Percentiles rank a stretch among this genome's conserved stretches.
These are phyloP conservation scores for Orientallactaga sibirica DNA, from an alignment of 2,797 vertebrate species.

Conservation along the genomic window DNA sequence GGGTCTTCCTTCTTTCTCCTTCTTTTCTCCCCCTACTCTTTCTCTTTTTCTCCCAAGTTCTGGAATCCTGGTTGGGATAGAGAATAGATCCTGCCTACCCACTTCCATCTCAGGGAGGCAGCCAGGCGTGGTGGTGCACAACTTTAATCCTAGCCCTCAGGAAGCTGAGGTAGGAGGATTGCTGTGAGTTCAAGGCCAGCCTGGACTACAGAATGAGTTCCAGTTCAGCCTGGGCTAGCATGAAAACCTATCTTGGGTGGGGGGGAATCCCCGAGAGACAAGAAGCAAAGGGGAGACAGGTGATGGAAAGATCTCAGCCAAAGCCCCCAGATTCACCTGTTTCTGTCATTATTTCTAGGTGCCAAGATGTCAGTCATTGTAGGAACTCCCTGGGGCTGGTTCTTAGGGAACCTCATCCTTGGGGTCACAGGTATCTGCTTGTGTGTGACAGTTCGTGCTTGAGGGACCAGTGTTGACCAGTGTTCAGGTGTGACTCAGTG, in stretches of 20 bases:
- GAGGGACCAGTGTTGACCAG: neutral
- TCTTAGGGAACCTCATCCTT: slow-evolving; percentile 62
- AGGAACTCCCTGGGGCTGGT: slow-evolving; percentile 53
- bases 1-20: neutral
- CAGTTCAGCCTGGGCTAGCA: no score
- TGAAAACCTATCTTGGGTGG: no score
- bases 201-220: no score
- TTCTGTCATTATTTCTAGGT: slow-evolving; percentile 8
- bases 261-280: no score
- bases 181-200: no score
- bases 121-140: no score
- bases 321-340: neutral
- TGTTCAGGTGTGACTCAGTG: neutral
- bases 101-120: neutral
- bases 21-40: neutral
- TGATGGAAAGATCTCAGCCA: neutral
- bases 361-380: neutral
- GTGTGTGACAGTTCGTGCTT: neutral
- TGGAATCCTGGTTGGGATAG: neutral
- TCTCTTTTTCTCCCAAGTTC: neutral
- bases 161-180: no score
- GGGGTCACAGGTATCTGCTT: slow-evolving; percentile 68
- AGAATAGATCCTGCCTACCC: neutral
- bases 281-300: neutral
- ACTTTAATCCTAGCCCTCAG: no score